phyloP scores from a whole-genome alignment of 2,797 vertebrate genomes.

The Allenopithecus nigroviridis region DNA sequence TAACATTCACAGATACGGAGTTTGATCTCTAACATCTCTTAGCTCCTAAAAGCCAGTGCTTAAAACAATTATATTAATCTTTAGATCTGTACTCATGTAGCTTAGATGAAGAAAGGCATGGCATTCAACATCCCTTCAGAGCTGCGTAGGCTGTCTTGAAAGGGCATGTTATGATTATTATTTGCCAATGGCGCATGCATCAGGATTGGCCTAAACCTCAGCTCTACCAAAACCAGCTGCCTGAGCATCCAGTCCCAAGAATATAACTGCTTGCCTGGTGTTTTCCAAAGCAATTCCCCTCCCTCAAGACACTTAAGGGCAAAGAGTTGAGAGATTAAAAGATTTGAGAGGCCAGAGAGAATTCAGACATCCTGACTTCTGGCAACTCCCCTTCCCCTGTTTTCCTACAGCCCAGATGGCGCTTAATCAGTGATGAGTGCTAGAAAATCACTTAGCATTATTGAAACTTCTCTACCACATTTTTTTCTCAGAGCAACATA shows the following conservation, averaged over 20 bases:
- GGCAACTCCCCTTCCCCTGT: slow-evolving; percentile 45
- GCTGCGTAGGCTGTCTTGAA: neutral
- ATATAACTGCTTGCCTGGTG: neutral
- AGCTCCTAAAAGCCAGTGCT: neutral
- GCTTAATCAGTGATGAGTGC: slow-evolving; percentile 65
- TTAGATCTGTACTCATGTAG: neutral
- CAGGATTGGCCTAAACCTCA: neutral
- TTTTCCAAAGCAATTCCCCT: neutral
- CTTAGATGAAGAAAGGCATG: neutral
- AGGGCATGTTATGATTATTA: neutral
- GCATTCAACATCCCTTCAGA: neutral
- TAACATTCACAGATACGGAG: neutral
- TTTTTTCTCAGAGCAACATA: neutral
- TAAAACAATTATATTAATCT: neutral
- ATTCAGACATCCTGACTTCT: slow-evolving; percentile 24
- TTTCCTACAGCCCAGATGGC: slow-evolving; percentile 64
- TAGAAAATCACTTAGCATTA: slow-evolving; percentile 68
- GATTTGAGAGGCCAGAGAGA: neutral
- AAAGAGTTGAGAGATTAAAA: slow-evolving; percentile 14
- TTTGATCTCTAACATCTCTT: neutral
- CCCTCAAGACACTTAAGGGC: slow-evolving; percentile 34
- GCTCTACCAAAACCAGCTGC: neutral
- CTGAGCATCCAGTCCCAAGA: neutral
- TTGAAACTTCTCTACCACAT: slow-evolving; percentile 49
- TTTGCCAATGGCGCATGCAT: neutral